Base-by-base conservation (phyloP, 1,140 invertebrate species). In the Bombus ignitus region DNA sequence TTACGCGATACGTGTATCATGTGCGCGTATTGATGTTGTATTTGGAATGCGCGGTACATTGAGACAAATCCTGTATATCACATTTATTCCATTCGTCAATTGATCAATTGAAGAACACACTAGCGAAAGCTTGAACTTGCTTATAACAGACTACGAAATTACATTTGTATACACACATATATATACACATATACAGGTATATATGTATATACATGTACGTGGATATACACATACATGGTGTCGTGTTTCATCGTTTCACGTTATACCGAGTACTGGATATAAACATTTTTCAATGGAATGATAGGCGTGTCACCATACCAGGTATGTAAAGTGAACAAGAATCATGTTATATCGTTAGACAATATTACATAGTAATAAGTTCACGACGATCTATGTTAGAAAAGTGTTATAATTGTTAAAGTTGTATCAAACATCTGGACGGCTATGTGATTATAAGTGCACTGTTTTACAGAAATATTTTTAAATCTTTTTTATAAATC, bases 71-170 rank as follows among this genome's bases (percentile, higher is more conserved):
- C 35, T 37, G 32, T 53, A 53, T 35, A 59, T 87, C 47, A 79
- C 42, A 28, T 75, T 53, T 70, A 39, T 39, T 75, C 62, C 37
- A 28, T 68, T 81, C 39, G 47, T 83, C 68, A 65, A 89, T 83
- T 87, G 78, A 88, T 90, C 81, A 75, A 90, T 90, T 65, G 87
- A 28, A n/a, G 65, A 70, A 79, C 44, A 66, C 28, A 42, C n/a
- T 74, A 71, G 76, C 75, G n/a, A 84, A 75, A 72, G 59, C 70
- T 83, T 77, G 42, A 59, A 84, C 66, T 81, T 75, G 84, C 66
- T 57, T 70, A 68, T 62, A 76, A 77, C 66, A 39, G 39, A 22
- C 47, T 72, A 83, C 35, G 57, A 83, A 73, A 65, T 77, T 57
- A 76, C 44, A 72, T 78, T 59, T 44, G 62, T 77, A 71, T 47